phyloP scores from a whole-genome alignment of 2,797 vertebrate species.

The Rhinophrynus dorsalis region DNA sequence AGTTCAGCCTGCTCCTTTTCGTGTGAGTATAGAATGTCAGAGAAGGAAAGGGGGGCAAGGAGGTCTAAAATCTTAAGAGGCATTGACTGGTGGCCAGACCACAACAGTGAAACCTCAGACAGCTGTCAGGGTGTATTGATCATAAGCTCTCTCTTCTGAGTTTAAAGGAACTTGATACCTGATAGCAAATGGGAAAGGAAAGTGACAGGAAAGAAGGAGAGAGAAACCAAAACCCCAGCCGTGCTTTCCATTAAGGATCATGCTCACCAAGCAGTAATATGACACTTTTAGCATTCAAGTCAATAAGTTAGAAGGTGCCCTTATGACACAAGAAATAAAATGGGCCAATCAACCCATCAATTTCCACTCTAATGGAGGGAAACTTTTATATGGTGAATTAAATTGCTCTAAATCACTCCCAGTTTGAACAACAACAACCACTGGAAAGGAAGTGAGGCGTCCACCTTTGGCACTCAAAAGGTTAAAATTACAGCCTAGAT shows the following conservation, averaged over 20 bases:
- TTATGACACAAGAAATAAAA: too few relatives aligned
- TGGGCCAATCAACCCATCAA: too few relatives aligned
- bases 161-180: conserved; percentile 23
- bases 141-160: conserved; percentile 5
- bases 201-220: conserved; percentile 9
- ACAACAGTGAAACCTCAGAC: conserved; percentile 18
- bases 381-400: too few relatives aligned
- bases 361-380: too few relatives aligned
- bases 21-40: conserved; percentile 24
- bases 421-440: too few relatives aligned
- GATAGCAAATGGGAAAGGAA: conserved; percentile 12
- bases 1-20: background rate
- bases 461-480: too few relatives aligned
- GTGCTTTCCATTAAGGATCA: background rate
- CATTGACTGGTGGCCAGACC: background rate
- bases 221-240: background rate
- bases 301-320: background rate
- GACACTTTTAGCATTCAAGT: background rate
- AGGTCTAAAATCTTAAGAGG: background rate
- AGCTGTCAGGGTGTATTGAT: conserved; percentile 44
- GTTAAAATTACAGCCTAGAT: too few relatives aligned
- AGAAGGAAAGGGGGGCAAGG: too few relatives aligned
- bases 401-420: too few relatives aligned
- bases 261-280: conserved; percentile 15
- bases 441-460: too few relatives aligned